Percentiles rank a stretch among this genome's conserved stretches.
Evolutionary conservation across 2,888 invertebrate genomes (phyloP).

Genomic region (Diarsia brunnea): DNA sequence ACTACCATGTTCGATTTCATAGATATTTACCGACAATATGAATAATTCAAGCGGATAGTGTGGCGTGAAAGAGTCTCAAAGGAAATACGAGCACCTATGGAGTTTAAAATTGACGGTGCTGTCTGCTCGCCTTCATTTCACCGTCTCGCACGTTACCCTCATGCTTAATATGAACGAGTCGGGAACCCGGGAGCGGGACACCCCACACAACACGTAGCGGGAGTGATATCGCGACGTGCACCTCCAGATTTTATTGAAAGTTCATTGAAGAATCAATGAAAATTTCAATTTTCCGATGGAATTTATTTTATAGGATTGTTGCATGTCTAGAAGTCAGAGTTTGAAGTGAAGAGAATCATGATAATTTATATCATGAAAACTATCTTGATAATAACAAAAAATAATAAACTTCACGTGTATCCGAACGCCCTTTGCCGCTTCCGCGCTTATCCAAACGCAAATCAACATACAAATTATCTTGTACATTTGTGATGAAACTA

Average conservation of each 20-base stretch:
- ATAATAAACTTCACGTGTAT: background rate
- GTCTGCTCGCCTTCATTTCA: constrained; percentile 65
- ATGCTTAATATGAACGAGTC: constrained; percentile 36
- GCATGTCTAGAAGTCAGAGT: background rate
- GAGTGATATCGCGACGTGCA: constrained; percentile 29
- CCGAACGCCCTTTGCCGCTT: background rate
- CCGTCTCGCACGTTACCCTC: constrained; percentile 44
- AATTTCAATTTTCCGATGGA: background rate
- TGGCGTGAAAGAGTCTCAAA: constrained; percentile 86
- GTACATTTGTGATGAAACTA: too few relatives aligned
- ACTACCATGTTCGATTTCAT: constrained; percentile 80
- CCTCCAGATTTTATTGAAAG: constrained; percentile 8
- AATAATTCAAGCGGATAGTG: constrained; percentile 85
- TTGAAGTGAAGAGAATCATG: background rate
- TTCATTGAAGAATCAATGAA: constrained; percentile 11
- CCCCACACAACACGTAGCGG: constrained; percentile 12
- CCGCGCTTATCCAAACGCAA: background rate
- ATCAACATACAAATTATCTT: too few relatives aligned
- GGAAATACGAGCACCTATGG: constrained; percentile 84
- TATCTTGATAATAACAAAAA: background rate
- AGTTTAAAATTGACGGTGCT: constrained; percentile 83
- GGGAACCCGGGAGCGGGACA: background rate
- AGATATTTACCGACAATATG: constrained; percentile 84
- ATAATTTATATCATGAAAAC: background rate
- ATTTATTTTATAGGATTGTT: background rate